Conservation (phyloP, 2,797 vertebrate species). For the Clarias fuscus region DNA sequence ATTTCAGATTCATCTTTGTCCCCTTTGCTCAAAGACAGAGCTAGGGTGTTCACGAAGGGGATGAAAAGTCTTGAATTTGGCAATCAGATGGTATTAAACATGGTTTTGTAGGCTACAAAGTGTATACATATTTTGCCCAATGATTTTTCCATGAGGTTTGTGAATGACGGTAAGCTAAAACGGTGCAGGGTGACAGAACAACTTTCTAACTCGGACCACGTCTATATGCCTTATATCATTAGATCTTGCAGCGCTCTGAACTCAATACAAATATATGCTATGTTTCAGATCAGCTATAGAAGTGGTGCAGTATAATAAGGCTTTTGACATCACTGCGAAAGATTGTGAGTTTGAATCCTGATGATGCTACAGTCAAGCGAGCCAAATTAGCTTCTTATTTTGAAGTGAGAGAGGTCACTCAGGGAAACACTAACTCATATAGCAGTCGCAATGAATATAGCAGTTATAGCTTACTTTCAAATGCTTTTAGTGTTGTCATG, state of each 20-base stretch:
- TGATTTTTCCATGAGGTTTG: background rate
- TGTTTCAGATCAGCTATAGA: background rate
- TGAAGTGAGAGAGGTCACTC: background rate
- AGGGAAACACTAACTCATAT: background rate
- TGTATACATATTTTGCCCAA: background rate
- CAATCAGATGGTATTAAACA: constrained; percentile 11
- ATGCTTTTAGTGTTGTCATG: background rate
- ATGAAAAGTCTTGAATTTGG: background rate
- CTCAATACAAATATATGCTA: background rate
- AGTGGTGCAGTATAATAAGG: background rate
- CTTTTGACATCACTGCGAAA: background rate
- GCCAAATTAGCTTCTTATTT: background rate
- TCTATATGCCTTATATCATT: background rate
- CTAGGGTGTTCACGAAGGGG: background rate
- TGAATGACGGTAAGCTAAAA: background rate
- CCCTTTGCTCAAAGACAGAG: background rate
- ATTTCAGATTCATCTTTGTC: constrained; percentile 8
- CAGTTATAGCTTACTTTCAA: background rate
- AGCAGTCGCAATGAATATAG: background rate
- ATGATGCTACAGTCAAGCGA: background rate
- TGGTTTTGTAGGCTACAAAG: background rate
- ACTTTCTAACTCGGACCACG: background rate
- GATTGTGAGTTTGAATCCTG: background rate
- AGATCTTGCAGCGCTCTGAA: background rate
- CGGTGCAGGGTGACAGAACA: background rate